These are phyloP conservation scores for Leptura quadrifasciata DNA, from an alignment of 2,888 invertebrate species.

Conservation along the genomic window DNA sequence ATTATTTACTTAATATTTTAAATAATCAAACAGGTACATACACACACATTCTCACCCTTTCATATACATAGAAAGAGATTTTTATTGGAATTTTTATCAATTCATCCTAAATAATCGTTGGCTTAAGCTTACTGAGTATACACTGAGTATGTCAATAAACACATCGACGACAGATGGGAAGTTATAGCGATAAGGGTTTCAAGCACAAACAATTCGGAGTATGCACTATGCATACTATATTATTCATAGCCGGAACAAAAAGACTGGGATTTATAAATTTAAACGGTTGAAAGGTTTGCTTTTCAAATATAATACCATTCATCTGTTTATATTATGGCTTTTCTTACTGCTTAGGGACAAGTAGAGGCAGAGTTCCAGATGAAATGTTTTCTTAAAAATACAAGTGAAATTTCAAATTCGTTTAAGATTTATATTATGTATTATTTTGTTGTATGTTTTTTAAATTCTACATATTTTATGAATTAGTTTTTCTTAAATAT, in stretches of 20 bases:
- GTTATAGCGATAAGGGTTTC: constrained; percentile 15
- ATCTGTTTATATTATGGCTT: constrained; percentile 12
- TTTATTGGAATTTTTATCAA: neutral
- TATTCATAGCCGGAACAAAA: constrained; percentile 24
- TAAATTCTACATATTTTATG: too few species aligned
- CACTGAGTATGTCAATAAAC: constrained; percentile 20
- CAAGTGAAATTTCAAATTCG: neutral
- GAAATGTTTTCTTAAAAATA: neutral
- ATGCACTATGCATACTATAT: constrained; percentile 22
- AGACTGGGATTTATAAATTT: constrained; percentile 26
- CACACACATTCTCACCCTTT: too few species aligned
- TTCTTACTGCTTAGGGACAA: neutral
- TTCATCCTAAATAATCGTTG: neutral
- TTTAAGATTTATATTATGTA: neutral
- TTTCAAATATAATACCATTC: constrained; percentile 18
- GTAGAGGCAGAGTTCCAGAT: neutral
- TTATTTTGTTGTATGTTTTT: neutral
- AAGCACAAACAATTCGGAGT: constrained; percentile 17
- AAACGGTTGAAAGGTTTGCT: constrained; percentile 11
- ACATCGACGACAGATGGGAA: constrained; percentile 22
- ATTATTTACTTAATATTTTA: too few species aligned
- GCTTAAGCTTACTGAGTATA: neutral
- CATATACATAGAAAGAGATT: neutral
- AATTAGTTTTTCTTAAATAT: too few species aligned
- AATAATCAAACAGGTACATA: too few species aligned